Conservation (phyloP, 2,113 vertebrate genomes). For the Sorex araneus region DNA sequence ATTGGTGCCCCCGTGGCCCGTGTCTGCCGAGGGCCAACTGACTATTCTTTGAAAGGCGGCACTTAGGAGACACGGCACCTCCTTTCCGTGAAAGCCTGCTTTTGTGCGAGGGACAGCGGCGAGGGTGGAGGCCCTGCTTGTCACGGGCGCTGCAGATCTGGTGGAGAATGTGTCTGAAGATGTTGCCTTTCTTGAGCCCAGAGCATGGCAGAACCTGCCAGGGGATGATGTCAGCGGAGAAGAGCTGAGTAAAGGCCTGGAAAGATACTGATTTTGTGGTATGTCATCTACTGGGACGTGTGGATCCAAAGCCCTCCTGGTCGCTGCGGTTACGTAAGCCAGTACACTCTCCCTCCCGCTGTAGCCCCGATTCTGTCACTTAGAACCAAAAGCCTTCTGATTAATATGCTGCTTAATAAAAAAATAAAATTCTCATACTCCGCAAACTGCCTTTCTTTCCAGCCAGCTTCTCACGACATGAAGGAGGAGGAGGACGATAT, state of each 20-base stretch:
- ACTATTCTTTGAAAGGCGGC: background rate
- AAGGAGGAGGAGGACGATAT: fast-evolving
- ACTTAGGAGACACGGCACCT: background rate
- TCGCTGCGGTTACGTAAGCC: background rate
- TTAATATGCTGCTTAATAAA: background rate
- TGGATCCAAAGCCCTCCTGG: background rate
- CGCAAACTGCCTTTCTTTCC: background rate
- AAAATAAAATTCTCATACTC: background rate
- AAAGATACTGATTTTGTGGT: background rate
- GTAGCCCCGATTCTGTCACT: background rate
- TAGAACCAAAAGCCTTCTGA: background rate
- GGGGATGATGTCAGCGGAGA: background rate
- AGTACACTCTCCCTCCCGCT: background rate
- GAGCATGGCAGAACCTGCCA: background rate
- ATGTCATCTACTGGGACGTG: too few relatives aligned
- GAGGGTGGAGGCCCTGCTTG: background rate
- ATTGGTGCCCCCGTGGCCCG: too few relatives aligned
- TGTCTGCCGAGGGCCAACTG: too few relatives aligned
- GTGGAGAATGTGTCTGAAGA: background rate
- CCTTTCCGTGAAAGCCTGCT: background rate
- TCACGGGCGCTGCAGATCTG: background rate
- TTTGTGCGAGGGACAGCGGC: background rate
- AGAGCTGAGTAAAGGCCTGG: background rate
- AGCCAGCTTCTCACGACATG: background rate
- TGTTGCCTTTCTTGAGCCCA: background rate